Base-by-base conservation (phyloP, 37 sponge, comb jelly and placozoan genomes). In the Amphimedon queenslandica region DNA sequence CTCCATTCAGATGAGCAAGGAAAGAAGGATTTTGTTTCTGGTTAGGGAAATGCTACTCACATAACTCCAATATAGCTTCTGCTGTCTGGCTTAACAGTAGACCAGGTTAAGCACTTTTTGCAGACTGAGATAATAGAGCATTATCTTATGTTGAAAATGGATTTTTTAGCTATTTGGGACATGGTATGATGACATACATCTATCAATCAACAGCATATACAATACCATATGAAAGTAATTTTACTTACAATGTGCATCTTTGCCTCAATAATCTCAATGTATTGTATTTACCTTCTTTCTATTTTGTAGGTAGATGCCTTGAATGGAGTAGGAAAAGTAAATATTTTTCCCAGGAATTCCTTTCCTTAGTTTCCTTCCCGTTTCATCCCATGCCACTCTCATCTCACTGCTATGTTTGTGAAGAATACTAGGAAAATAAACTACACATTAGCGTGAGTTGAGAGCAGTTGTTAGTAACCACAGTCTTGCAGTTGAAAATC, bases 271-370 rank as follows among this genome's bases (percentile, higher is more conserved):
- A 47, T 13, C 8, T 18, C 51, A 47, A 47, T 8, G 8, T 47
- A 47, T 18, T 47, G 13, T 18, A 47, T 47, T 47, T 18, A 47
- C 13, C 13, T 47, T 8, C 13, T 8, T 47, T 18, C 13, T 47
- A 18, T 13, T 47, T 47, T 47, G 51, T 78, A 78, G 80, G 80
- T 71, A 55, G 72, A 79, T 79, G 80, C 80, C 40, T 61, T 79
- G 80, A 56, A 37, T 71, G 80, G 80, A 69, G 72, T 79, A 63
- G 80, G 80, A 27, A 79, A 71, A 63, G 80, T 79, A 63, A 79
- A 79, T 47, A 66, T 79, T 71, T 71, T 55, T 79, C 72, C 72
- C 72, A 71, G 61, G 27, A 61, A 73, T 33, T 55, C 68, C 53
- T 77, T 77, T 53, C 80, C 80, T 79, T 72, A 51, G n/a, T 79